These are phyloP conservation scores for Clupea harengus DNA, from an alignment of 2,113 vertebrate genomes.

Conservation along the genomic window DNA sequence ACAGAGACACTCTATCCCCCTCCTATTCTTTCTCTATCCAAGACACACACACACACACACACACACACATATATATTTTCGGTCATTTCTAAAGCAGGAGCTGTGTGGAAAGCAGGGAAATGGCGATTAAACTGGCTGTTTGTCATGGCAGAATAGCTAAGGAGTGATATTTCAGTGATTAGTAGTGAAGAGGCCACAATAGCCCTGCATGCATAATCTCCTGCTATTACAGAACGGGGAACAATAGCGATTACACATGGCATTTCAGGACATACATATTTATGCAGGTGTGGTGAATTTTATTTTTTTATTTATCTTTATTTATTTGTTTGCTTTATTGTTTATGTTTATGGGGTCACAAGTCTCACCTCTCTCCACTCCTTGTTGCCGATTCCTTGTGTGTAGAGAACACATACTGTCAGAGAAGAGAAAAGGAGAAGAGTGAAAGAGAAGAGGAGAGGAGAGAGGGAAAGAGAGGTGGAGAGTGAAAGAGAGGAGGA, in stretches of 20 bases:
- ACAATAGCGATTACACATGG: neutral
- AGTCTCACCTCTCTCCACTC: constrained; percentile 98
- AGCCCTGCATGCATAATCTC: neutral
- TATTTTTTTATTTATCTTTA: neutral
- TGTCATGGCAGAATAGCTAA: neutral
- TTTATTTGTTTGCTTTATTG: neutral
- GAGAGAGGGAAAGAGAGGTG: neutral
- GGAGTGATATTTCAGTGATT: neutral
- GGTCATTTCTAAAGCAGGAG: no score
- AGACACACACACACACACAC: neutral
- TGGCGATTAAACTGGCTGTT: neutral
- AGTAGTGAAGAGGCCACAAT: neutral
- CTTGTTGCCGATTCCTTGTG: constrained; percentile 92
- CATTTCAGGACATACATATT: neutral
- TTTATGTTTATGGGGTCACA: no score
- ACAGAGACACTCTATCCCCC: no score
- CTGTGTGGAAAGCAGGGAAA: no score
- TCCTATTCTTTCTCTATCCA: no score
- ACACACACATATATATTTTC: neutral
- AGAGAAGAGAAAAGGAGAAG: neutral
- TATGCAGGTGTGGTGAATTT: neutral
- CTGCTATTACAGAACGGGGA: neutral
- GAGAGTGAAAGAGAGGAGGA: neutral
- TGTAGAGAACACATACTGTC: constrained; percentile 96
- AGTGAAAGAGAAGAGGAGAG: neutral